Conservation (phyloP, 1,140 invertebrate genomes). For the Phymastichus coffea region DNA sequence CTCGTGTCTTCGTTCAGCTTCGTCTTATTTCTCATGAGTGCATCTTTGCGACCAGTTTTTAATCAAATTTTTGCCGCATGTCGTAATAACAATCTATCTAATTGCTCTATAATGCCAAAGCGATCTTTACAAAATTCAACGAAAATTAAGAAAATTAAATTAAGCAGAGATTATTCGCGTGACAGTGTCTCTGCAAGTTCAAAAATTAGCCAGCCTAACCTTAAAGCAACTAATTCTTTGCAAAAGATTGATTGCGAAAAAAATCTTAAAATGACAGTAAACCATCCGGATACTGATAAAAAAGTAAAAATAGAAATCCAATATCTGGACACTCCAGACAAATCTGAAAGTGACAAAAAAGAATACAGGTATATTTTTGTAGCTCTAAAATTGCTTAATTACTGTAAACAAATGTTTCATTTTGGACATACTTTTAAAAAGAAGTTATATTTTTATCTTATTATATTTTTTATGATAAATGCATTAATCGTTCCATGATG, state of each 20-base stretch:
- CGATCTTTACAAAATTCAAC: constrained; percentile 20
- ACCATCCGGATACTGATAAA: background rate
- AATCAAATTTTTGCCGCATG: background rate
- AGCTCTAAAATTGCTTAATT: too few species aligned
- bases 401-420: too few species aligned
- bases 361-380: constrained; percentile 53
- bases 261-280: constrained; percentile 8
- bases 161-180: background rate
- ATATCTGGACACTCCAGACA: constrained; percentile 53
- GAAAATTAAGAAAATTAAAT: constrained; percentile 32
- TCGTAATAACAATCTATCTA: background rate
- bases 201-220: constrained; percentile 13
- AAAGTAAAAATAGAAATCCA: constrained; percentile 27
- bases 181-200: background rate
- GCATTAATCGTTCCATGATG: constrained; percentile 3
- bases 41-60: background rate
- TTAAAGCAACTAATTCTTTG: background rate
- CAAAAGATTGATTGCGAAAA: background rate
- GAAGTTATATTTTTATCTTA: background rate
- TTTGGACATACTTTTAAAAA: too few species aligned
- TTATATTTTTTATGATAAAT: background rate
- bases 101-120: constrained; percentile 33
- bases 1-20: too few species aligned
- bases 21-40: background rate
- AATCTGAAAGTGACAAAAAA: constrained; percentile 64